phyloP scores from a whole-genome alignment of 2,797 vertebrate species.

The Pangasius djambal region DNA sequence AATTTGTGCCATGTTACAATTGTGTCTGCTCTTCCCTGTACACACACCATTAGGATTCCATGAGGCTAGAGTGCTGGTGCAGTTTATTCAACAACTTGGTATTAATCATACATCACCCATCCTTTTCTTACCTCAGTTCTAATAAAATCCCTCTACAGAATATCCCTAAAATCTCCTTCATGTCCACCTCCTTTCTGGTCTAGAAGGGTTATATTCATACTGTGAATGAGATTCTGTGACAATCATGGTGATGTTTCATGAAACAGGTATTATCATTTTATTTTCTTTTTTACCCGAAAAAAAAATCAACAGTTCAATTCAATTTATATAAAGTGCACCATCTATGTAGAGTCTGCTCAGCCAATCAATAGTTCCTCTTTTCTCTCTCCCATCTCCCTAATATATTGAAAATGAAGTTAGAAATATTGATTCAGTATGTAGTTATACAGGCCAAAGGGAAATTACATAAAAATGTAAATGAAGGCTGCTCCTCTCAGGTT shows the following conservation, averaged over 20 bases:
- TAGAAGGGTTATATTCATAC: conserved; percentile 6
- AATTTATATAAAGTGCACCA: conserved; percentile 76
- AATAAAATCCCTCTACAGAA: background rate
- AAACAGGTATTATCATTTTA: background rate
- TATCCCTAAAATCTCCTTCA: background rate
- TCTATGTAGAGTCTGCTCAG: conserved; percentile 71
- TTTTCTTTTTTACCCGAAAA: background rate
- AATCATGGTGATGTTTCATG: background rate
- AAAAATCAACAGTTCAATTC: conserved; percentile 58
- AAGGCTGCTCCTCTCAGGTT: conserved; percentile 69
- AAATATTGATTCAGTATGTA: conserved; percentile 79
- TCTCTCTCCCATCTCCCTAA: conserved; percentile 65
- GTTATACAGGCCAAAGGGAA: conserved; percentile 75
- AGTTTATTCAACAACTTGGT: background rate
- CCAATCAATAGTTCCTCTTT: conserved; percentile 76
- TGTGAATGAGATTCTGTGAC: background rate
- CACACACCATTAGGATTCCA: background rate
- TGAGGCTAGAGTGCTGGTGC: background rate
- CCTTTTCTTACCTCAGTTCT: background rate
- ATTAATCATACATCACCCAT: background rate
- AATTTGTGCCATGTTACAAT: background rate
- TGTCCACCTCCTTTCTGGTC: background rate
- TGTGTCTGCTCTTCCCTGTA: background rate
- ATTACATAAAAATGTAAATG: conserved; percentile 85
- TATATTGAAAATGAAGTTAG: conserved; percentile 83